Evolutionary conservation across 1,140 invertebrate species (phyloP).

Genomic region (Ceratoteleas bidentatus): DNA sequence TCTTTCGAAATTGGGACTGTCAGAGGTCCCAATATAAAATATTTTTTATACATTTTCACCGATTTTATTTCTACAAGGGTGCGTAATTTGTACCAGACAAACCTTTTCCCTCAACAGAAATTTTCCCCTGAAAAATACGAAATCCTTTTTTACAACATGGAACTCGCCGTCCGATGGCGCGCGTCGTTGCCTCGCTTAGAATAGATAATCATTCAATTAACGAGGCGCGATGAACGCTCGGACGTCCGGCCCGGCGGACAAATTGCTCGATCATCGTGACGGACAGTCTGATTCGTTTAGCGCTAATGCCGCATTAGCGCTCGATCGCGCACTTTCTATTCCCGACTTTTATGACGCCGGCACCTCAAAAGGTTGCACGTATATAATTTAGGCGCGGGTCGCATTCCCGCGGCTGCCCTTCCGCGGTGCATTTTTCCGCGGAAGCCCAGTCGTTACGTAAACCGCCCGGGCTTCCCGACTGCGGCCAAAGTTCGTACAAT

Average conservation of each 20-base stretch:
- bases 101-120: too few relatives aligned
- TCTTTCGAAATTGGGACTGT: too few relatives aligned
- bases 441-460: constrained; percentile 21
- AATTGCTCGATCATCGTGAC: constrained; percentile 53
- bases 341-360: constrained; percentile 40
- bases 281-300: constrained; percentile 49
- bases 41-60: too few relatives aligned
- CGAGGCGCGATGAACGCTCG: constrained; percentile 1
- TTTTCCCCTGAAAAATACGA: too few relatives aligned
- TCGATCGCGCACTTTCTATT: constrained; percentile 54
- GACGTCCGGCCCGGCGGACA: constrained; percentile 27
- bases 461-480: too few relatives aligned
- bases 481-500: not conserved
- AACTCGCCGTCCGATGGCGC: too few relatives aligned
- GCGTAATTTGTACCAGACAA: too few relatives aligned
- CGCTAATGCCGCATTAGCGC: constrained; percentile 55
- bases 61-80: too few relatives aligned
- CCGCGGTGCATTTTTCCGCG: constrained; percentile 30
- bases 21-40: too few relatives aligned
- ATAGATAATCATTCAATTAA: constrained; percentile 70
- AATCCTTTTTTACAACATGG: too few relatives aligned
- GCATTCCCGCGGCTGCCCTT: constrained; percentile 40
- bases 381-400: constrained; percentile 50
- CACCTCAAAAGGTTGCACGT: constrained; percentile 44
- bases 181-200: too few relatives aligned